phyloP scores from a whole-genome alignment of 2,113 vertebrate genomes.

The Otolemur garnettii region DNA sequence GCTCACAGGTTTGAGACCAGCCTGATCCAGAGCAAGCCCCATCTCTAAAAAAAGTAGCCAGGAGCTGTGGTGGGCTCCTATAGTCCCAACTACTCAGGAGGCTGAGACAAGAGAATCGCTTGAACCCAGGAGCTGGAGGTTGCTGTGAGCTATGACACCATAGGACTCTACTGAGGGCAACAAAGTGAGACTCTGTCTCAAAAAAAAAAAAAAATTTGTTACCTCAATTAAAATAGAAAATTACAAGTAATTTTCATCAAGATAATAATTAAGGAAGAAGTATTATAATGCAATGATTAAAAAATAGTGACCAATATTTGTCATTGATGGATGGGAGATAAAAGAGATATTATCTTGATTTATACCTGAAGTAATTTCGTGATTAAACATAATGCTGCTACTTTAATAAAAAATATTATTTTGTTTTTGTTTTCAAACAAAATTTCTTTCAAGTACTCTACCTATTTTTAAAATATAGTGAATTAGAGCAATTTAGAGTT shows the following conservation, averaged over 20 bases:
- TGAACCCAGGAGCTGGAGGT: too few species aligned
- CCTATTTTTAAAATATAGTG: constrained; percentile 7
- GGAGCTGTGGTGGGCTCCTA: too few species aligned
- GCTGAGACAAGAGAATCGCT: too few species aligned
- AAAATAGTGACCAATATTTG: background rate
- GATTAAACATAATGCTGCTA: background rate
- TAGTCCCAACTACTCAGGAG: too few species aligned
- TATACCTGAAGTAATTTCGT: background rate
- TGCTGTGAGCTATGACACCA: too few species aligned
- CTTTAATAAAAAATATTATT: background rate
- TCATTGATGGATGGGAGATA: background rate
- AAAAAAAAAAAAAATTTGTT: background rate
- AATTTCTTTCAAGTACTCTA: background rate
- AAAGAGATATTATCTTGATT: background rate
- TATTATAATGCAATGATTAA: background rate
- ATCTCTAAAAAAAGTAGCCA: too few species aligned
- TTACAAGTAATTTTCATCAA: background rate
- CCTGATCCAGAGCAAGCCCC: too few species aligned
- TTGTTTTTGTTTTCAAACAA: background rate
- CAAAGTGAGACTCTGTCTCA: too few species aligned
- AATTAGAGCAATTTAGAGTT: constrained; percentile 12
- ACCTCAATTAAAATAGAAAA: background rate
- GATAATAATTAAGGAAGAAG: background rate
- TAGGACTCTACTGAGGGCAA: too few species aligned
- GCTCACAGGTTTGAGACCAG: too few species aligned